These are phyloP conservation scores for Hydrotaea diabolus DNA, from an alignment of 2,888 invertebrate species.

Conservation along the genomic window DNA sequence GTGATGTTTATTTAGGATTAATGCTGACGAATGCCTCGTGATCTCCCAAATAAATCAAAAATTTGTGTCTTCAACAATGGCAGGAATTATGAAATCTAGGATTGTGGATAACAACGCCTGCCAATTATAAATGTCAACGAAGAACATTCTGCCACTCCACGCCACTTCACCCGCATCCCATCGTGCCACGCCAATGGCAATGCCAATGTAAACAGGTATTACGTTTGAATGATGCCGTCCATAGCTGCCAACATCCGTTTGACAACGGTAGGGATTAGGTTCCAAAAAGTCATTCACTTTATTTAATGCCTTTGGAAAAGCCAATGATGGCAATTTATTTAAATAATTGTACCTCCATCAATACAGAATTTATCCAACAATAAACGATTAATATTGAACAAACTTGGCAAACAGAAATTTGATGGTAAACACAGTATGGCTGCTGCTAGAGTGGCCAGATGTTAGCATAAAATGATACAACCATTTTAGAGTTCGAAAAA, in stretches of 20 bases:
- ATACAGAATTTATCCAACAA: slow-evolving; percentile 51
- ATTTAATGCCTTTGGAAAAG: slow-evolving; percentile 49
- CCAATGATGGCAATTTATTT: slow-evolving; percentile 73
- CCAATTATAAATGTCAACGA: slow-evolving; percentile 5
- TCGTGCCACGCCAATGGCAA: too few species aligned
- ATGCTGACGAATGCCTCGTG: slow-evolving; percentile 50
- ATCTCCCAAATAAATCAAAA: not conserved
- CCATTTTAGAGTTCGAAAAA: too few species aligned
- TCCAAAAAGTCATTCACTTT: slow-evolving; percentile 34
- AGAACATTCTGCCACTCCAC: not conserved
- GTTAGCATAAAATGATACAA: too few species aligned
- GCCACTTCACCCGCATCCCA: not conserved
- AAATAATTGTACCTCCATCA: slow-evolving; percentile 70
- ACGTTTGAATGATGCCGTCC: slow-evolving; percentile 38
- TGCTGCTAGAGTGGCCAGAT: not conserved
- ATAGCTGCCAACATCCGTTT: not conserved
- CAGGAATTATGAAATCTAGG: slow-evolving; percentile 6
- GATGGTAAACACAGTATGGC: not conserved
- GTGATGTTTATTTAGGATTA: slow-evolving; percentile 65
- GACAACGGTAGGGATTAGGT: not conserved
- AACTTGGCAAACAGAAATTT: slow-evolving; percentile 20
- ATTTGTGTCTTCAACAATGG: not conserved
- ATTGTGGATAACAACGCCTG: not conserved
- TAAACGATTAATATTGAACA: slow-evolving; percentile 61
- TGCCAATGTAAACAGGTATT: slow-evolving; percentile 28